Evolutionary conservation across 2,888 invertebrate genomes (phyloP).

Genomic region (Clistopyga incitator): DNA sequence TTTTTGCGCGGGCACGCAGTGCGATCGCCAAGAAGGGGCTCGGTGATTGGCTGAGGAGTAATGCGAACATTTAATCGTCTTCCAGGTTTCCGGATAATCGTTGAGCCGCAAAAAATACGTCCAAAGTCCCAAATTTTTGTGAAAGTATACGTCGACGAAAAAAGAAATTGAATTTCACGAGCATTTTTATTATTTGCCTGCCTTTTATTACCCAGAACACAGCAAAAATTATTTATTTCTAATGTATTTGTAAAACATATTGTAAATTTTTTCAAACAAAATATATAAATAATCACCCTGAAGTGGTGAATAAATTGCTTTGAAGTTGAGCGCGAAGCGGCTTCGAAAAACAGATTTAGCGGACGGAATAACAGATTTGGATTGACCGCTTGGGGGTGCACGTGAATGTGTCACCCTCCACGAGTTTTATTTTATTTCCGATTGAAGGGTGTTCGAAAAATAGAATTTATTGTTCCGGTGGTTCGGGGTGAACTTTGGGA

Average conservation of each 20-base stretch:
- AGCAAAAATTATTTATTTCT: no score
- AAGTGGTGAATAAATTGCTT: neutral
- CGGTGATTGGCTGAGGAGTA: conserved; percentile 14
- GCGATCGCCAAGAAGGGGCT: no score
- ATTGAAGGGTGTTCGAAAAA: conserved; percentile 21
- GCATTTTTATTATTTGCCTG: no score
- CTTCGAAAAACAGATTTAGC: conserved; percentile 1
- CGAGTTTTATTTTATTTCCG: conserved; percentile 13
- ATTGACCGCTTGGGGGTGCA: neutral
- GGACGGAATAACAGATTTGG: conserved; percentile 26
- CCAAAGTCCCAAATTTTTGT: no score
- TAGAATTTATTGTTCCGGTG: conserved; percentile 48
- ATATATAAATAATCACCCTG: neutral
- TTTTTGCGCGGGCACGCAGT: no score
- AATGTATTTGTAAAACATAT: no score
- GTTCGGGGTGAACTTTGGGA: neutral
- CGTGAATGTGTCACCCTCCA: neutral
- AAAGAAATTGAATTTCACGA: no score
- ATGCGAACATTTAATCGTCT: conserved; percentile 4
- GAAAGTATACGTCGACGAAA: no score
- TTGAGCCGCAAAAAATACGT: neutral
- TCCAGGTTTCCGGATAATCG: neutral
- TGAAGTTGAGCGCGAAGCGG: neutral
- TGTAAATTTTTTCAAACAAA: no score
- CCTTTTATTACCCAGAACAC: no score